Base-by-base conservation (phyloP, 1,140 invertebrate genomes). In the Drosophila baimaii region DNA sequence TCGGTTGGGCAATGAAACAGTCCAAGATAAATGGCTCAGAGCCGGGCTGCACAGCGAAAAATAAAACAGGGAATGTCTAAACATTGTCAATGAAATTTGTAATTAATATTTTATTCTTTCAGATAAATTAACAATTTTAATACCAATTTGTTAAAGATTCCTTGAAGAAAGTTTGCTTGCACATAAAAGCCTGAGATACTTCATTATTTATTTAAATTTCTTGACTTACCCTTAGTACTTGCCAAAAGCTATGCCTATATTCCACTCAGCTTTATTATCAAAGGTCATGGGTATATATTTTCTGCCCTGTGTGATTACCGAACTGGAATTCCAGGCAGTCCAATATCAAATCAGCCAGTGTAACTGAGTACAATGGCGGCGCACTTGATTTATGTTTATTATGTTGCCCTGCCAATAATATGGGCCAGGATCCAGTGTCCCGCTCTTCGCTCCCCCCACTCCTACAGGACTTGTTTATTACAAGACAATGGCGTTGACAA, bases 381-480 rank as follows among this genome's bases (percentile, higher is more conserved):
- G 64, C 79, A 79, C 76, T 83, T 86, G 82, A 86, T 86, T 88
- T 86, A 86, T 86, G 79, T 86, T 86, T 88, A 83, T 86, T 86
- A 86, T 86, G 83, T 68, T 83, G 80, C 64, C 66, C 71, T 86
- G 82, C 70, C 82, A 86, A 86, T 85, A 82, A 72, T 61, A 70
- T 52, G 41, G 54, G 58, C 39, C 61, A 63, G 51, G 37, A 31
- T 33, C 47, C 25, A 27, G 41, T 12, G 19, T 19, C 19, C 8
- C 12, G n/a, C 23, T 21, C 9, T 49, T 29, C 15, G n/a, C 17
- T 27, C 21, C 31, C 37, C 12, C 15, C 6, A 10, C 17, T 57
- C 10, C 10, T 31, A 33, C 21, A 43, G 59, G 35, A 29, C 62
- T 72, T 52, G 74, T 81, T 78, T 81, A 78, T 81, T 85, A 68